Conservation (phyloP, 2,113 vertebrate species). For the Labeo catla region DNA sequence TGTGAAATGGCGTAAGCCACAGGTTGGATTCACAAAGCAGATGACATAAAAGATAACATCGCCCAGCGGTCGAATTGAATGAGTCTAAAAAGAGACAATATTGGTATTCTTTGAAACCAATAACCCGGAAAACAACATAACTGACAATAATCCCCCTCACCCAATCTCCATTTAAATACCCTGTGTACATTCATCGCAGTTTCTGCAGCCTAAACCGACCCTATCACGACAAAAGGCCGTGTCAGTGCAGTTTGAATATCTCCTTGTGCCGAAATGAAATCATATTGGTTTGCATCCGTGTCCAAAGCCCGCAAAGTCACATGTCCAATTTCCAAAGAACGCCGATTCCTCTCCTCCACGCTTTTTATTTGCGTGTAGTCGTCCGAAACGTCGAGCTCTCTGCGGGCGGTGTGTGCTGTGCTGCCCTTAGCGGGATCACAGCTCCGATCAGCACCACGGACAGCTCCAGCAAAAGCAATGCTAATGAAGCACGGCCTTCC, state of each 20-base stretch:
- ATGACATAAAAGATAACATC: background rate
- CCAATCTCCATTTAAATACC: conserved; percentile 4
- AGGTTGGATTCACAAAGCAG: background rate
- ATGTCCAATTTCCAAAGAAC: background rate
- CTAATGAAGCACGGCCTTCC: conserved; percentile 31
- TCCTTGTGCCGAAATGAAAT: background rate
- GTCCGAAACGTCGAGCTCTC: background rate
- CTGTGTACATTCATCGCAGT: background rate
- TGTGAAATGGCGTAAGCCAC: background rate
- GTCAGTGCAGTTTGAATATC: background rate
- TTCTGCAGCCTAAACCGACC: background rate
- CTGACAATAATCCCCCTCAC: background rate
- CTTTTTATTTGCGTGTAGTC: conserved; percentile 35
- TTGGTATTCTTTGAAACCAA: conserved; percentile 17
- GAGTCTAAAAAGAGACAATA: conserved; percentile 1
- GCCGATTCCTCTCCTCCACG: background rate
- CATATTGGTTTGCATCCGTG: background rate
- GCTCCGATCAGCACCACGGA: conserved; percentile 34
- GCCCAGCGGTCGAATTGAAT: background rate
- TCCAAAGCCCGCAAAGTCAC: conserved; percentile 9
- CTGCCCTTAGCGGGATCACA: conserved; percentile 22
- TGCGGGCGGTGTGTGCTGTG: background rate
- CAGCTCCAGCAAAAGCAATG: conserved; percentile 33
- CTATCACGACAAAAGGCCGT: background rate
- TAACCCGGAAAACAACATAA: conserved; percentile 27